Percentiles rank a stretch among this genome's conserved stretches.
Evolutionary conservation across 2,888 invertebrate genomes (phyloP).

Genomic region (Agelastica alni): DNA sequence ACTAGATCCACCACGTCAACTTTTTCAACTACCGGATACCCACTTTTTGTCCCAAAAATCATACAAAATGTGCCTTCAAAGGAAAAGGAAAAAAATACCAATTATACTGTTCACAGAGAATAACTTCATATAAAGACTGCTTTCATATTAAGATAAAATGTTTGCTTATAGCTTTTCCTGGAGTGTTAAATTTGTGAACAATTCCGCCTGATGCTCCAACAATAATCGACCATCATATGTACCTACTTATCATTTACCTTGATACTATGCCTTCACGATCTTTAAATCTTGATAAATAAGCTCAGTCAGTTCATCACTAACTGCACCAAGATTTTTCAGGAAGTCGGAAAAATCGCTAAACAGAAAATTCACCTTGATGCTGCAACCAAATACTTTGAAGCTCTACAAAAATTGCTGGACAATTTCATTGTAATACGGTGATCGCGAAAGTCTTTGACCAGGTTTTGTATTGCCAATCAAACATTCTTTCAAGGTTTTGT

Average conservation of each 20-base stretch:
- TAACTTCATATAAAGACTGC: background rate
- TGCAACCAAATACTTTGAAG: background rate
- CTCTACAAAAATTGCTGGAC: background rate
- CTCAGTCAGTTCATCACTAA: background rate
- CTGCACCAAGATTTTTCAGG: background rate
- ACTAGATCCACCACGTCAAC: background rate
- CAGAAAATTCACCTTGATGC: background rate
- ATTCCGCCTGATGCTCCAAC: no score
- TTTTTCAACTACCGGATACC: background rate
- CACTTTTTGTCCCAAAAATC: background rate
- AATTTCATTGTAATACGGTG: background rate
- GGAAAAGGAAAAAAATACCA: background rate
- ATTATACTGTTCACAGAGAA: background rate
- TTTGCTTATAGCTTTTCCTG: no score
- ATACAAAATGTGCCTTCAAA: background rate
- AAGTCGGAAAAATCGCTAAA: background rate
- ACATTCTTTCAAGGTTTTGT: no score
- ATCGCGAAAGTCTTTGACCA: background rate
- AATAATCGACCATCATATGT: no score
- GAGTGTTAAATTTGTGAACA: no score
- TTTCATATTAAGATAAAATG: no score
- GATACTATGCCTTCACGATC: no score
- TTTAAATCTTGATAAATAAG: background rate
- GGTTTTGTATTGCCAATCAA: no score
- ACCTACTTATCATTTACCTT: no score